A percentile compares a stretch with the other conserved stretches of the same genome.
These are phyloP conservation scores for Echiichthys vipera DNA, from an alignment of 2,797 vertebrate species.

Conservation along the genomic window DNA sequence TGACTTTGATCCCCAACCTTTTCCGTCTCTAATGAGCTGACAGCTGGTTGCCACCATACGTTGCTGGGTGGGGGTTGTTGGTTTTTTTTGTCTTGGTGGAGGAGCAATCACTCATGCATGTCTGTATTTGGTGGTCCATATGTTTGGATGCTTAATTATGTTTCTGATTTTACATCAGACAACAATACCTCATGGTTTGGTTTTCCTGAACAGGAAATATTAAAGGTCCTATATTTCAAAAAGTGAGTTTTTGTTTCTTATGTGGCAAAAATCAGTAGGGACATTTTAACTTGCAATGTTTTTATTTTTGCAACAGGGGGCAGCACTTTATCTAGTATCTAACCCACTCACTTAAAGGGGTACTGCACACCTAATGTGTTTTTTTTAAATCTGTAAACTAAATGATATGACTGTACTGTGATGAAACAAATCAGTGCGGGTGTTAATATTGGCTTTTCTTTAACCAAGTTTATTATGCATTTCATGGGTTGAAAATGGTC, in stretches of 20 bases:
- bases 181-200: background rate
- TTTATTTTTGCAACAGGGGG: slow-evolving; percentile 21
- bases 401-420: too few species aligned
- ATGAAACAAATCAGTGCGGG: too few species aligned
- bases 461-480: too few species aligned
- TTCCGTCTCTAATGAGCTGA: slow-evolving; percentile 42
- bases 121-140: slow-evolving; percentile 22
- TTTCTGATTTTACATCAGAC: background rate
- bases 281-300: slow-evolving; percentile 15
- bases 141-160: slow-evolving; percentile 10
- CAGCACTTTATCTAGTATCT: background rate
- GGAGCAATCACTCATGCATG: slow-evolving; percentile 29
- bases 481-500: too few species aligned
- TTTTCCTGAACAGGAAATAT: background rate
- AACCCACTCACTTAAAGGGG: background rate
- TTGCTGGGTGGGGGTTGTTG: slow-evolving; percentile 12
- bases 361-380: too few species aligned
- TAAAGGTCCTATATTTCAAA: background rate
- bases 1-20: slow-evolving; percentile 7
- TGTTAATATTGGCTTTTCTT: too few species aligned
- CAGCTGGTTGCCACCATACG: slow-evolving; percentile 45
- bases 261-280: background rate
- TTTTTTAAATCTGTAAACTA: too few species aligned
- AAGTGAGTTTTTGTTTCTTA: background rate
- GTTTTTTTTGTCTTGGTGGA: slow-evolving; percentile 21